Evolutionary conservation across 2,888 invertebrate genomes (phyloP), one percentile per base, ranked within the genome.

Genomic region (Cryptocephalus primarius): DNA sequence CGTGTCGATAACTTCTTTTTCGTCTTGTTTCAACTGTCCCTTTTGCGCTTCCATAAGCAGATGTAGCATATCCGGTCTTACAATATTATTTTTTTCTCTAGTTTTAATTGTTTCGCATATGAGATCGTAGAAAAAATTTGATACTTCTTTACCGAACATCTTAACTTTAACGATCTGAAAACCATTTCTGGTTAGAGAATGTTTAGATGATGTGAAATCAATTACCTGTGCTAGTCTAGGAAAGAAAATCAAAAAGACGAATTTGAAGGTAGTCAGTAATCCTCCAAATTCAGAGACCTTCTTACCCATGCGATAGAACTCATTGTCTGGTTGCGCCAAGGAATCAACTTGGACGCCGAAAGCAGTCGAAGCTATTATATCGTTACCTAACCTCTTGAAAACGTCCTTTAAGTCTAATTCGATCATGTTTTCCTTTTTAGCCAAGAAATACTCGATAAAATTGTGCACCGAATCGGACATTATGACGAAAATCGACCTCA

Each of bases 41-140:
- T 22, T 22, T 6, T 22, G 22, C 3, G 22, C 22, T 22, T 22
- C 22, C 69, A 77, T 70, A 1, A 78, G 61, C 10, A 78, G 54
- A 44, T 78, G 72, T 12, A 78, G 74, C 74, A 78, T 75, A 46
- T 63, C 62, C 4, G 55, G 59, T 41, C 61, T 42, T 8, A 58
- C 45, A 42, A 61, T 58, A 8, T 51, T 49, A 33, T 58, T 51
- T 43, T 58, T 48, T 49, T 61, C 56, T 32, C 62, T 49, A 11
- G 43, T 40, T 46, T 50, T 51, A 22, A 62, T 55, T 1, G 53
- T 59, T 33, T 50, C 46, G 14, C 46, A 38, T 2, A 62, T 52
- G 1, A 62, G 22, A 6, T 51, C 42, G 13, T 45, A 48, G 34
- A 62, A 46, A 49, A 49, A 49, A 1, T 22, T 8, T 4, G 14